A percentile compares a stretch with the other conserved stretches of the same genome.
Evolutionary conservation across 2,888 invertebrate genomes (phyloP).

Genomic region (Xanthostigma xanthostigma): DNA sequence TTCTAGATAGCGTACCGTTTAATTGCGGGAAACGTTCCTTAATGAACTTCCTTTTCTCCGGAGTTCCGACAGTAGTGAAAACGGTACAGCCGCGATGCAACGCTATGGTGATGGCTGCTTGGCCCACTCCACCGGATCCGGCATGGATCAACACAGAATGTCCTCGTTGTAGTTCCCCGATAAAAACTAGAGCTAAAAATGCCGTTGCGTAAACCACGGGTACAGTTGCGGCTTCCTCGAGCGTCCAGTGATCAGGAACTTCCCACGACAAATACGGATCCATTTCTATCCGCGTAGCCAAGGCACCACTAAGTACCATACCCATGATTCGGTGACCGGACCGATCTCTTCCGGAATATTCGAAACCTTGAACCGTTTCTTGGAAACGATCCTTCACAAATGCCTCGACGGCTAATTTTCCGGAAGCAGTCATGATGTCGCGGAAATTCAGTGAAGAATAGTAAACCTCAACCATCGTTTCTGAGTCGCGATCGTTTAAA

Average conservation of each 20-base stretch:
- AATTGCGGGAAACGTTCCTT: conserved; percentile 33
- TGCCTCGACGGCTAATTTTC: conserved; percentile 66
- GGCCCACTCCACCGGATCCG: conserved; percentile 55
- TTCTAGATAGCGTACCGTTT: conserved; percentile 1
- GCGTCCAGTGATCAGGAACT: conserved; percentile 54
- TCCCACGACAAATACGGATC: conserved; percentile 41
- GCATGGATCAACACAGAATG: conserved; percentile 34
- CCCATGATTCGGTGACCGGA: conserved; percentile 50
- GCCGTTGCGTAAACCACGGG: conserved; percentile 55
- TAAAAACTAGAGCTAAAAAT: background rate
- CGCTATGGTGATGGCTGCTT: conserved; percentile 56
- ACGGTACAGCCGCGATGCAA: conserved; percentile 44
- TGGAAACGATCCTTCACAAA: conserved; percentile 45
- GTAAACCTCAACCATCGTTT: conserved; percentile 49
- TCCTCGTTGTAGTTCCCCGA: conserved; percentile 11
- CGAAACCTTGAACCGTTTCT: conserved; percentile 52
- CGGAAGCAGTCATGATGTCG: conserved; percentile 88
- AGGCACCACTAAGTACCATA: conserved; percentile 37
- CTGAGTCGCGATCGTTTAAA: conserved; percentile 15
- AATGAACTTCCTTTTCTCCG: conserved; percentile 35
- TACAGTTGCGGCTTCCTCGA: conserved; percentile 60
- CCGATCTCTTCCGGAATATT: conserved; percentile 42
- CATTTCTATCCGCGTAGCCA: conserved; percentile 44
- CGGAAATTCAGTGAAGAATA: conserved; percentile 83
- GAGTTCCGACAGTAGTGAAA: conserved; percentile 41